Conservation (phyloP, 1,140 invertebrate species). For the Brachionus angularis region DNA sequence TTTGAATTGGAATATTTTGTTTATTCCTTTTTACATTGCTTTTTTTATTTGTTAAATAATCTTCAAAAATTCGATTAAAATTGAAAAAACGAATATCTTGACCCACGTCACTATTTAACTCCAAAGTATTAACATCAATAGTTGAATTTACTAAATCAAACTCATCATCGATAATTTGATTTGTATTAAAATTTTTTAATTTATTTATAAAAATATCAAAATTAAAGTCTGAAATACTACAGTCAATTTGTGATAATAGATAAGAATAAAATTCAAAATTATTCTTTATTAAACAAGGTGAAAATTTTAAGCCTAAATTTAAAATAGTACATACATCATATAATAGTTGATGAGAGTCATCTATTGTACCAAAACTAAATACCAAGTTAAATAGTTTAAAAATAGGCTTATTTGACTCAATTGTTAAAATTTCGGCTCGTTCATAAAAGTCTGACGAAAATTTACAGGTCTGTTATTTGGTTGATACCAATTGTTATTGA, state of each 20-base stretch:
- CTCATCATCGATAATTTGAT: no score
- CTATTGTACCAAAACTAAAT: conserved; percentile 12
- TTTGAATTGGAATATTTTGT: no score
- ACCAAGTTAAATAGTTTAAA: not conserved
- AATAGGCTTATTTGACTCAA: conserved; percentile 1
- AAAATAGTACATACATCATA: not conserved
- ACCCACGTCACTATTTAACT: no score
- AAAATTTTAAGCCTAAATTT: conserved; percentile 10
- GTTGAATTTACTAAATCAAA: no score
- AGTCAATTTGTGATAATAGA: not conserved
- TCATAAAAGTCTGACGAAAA: not conserved
- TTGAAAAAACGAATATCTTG: no score
- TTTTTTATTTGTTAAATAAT: no score
- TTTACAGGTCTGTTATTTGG: not conserved
- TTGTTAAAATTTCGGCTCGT: not conserved
- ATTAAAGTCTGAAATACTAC: no score
- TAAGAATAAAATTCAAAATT: not conserved
- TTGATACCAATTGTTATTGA: not conserved
- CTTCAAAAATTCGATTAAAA: no score
- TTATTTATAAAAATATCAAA: no score
- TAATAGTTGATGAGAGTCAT: not conserved
- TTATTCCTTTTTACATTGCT: no score
- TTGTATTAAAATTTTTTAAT: no score
- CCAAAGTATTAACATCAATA: no score
- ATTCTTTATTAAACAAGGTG: not conserved